Percentiles rank a stretch among this genome's conserved stretches.
phyloP scores from a whole-genome alignment of 2,888 invertebrate species.

The Stenchaetothrips biformis region DNA sequence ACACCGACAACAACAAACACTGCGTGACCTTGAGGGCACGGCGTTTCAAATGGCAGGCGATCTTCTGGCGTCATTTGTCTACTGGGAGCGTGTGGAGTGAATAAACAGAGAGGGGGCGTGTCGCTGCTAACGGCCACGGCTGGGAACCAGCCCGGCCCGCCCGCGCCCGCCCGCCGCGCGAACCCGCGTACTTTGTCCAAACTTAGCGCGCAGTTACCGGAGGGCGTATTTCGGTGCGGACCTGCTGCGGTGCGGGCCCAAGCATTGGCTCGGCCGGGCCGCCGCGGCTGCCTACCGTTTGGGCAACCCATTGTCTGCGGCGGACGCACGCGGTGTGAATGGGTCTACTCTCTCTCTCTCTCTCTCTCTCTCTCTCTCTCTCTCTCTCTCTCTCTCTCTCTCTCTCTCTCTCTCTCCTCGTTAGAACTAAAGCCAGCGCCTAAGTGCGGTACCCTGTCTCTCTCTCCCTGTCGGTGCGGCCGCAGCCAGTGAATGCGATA shows the following conservation, averaged over 20 bases:
- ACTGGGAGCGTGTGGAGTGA: not conserved
- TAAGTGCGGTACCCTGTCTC: too few relatives aligned
- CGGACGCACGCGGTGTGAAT: too few relatives aligned
- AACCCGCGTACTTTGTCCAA: not conserved
- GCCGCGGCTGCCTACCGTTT: constrained; percentile 1
- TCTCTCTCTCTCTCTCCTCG: not conserved
- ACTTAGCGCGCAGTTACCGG: not conserved
- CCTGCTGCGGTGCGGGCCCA: not conserved
- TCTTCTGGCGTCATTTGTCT: too few relatives aligned
- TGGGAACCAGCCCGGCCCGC: not conserved
- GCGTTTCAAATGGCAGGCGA: too few relatives aligned
- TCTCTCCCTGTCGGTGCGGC: too few relatives aligned
- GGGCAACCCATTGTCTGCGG: constrained; percentile 18
- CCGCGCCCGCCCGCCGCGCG: not conserved
- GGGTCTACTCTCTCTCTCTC: too few relatives aligned
- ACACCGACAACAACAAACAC: too few relatives aligned
- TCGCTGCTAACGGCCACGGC: not conserved
- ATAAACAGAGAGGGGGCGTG: not conserved
- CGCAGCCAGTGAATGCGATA: too few relatives aligned
- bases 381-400: not conserved
- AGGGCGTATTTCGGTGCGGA: not conserved
- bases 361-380: not conserved
- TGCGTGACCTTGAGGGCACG: too few relatives aligned
- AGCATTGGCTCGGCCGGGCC: not conserved
- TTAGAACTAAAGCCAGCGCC: not conserved